Evolutionary conservation across 2,113 vertebrate species (phyloP).

Genomic region (Rutilus rutilus): DNA sequence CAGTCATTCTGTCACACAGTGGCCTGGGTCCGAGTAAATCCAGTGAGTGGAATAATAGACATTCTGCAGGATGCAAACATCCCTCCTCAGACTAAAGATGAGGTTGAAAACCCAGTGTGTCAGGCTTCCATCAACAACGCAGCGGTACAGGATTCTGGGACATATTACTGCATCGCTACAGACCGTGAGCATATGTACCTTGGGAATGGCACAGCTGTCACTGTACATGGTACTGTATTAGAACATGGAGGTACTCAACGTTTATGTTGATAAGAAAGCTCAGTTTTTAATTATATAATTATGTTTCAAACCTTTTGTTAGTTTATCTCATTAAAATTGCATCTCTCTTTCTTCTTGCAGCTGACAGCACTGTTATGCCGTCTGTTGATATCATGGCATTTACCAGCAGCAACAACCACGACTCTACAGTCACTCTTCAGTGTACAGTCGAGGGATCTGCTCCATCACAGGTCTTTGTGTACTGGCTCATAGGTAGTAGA

Average conservation of each 20-base stretch:
- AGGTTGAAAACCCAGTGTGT: neutral
- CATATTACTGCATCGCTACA: constrained; percentile 30
- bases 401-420: neutral
- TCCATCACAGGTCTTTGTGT: neutral
- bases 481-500: constrained; percentile 6
- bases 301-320: neutral
- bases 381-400: constrained; percentile 19
- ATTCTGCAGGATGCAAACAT: neutral
- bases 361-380: neutral
- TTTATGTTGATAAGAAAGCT: neutral
- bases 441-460: neutral
- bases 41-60: neutral
- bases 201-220: constrained; percentile 18
- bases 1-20: constrained; percentile 29
- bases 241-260: neutral
- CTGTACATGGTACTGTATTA: neutral
- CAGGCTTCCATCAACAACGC: neutral
- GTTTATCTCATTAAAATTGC: neutral
- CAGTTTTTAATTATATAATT: neutral
- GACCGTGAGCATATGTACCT: constrained; percentile 18
- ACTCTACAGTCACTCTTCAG: constrained; percentile 15
- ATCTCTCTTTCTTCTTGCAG: neutral
- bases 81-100: neutral
- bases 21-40: constrained; percentile 19
- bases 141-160: neutral